These are phyloP conservation scores for Chiridota heheva DNA, from an alignment of 35 echinoderm and acorn worm genomes.

Conservation along the genomic window DNA sequence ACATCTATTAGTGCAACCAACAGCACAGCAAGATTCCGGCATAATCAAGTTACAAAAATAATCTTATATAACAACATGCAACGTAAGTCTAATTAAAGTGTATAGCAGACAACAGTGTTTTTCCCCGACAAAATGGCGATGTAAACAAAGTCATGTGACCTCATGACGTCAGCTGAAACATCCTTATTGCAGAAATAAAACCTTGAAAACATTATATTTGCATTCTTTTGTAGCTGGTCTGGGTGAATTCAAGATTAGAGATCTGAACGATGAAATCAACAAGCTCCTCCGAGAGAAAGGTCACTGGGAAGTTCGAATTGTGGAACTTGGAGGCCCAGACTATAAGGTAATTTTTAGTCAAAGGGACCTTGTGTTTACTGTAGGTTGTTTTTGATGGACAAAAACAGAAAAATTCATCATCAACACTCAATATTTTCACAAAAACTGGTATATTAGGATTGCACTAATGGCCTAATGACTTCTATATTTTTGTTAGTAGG, in stretches of 20 bases:
- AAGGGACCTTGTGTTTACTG: too few relatives aligned
- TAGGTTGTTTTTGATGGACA: too few relatives aligned
- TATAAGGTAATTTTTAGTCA: slow-evolving; percentile 73
- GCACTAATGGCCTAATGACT: too few relatives aligned
- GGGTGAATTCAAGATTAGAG: slow-evolving; percentile 92
- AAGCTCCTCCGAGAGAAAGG: slow-evolving; percentile 92
- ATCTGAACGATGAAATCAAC: slow-evolving; percentile 99
- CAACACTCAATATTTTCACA: too few relatives aligned
- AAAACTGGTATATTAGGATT: too few relatives aligned
- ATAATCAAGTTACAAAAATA: background rate
- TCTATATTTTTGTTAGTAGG: too few relatives aligned
- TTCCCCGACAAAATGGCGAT: background rate
- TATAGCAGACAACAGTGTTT: background rate
- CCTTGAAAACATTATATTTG: background rate
- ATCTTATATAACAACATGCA: background rate
- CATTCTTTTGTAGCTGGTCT: slow-evolving; percentile 66
- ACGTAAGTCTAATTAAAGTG: background rate
- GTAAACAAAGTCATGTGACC: background rate
- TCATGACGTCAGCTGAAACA: too few relatives aligned
- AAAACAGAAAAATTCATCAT: too few relatives aligned
- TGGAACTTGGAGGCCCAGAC: slow-evolving; percentile 95
- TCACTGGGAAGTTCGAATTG: slow-evolving; percentile 92
- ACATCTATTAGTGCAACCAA: background rate
- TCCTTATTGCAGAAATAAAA: background rate
- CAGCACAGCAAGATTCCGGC: too few relatives aligned